These are phyloP conservation scores for Callinectes sapidus DNA, from an alignment of 2,888 invertebrate species.

Conservation along the genomic window DNA sequence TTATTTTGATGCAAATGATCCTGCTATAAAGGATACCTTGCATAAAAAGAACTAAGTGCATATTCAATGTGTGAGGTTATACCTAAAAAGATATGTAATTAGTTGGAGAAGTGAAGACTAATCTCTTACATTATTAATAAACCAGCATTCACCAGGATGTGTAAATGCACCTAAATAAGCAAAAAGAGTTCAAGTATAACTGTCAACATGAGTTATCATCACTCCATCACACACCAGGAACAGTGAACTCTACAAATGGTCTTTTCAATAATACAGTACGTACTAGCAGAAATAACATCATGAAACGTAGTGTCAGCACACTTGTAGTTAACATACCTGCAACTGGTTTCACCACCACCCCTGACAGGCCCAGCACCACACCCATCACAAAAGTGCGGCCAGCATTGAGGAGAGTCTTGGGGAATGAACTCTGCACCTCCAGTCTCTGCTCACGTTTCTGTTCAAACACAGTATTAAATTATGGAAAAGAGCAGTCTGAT, in stretches of 20 bases:
- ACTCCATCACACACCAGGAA: not conserved
- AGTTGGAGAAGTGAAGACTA: not conserved
- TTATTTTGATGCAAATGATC: no score
- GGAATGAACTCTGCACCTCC: conserved; percentile 76
- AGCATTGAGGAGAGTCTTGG: conserved; percentile 77
- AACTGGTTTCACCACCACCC: conserved; percentile 82
- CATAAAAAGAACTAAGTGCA: not conserved
- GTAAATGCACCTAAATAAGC: not conserved
- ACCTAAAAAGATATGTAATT: not conserved
- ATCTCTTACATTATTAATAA: not conserved
- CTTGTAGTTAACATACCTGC: conserved; percentile 78
- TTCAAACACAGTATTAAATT: conserved; percentile 28
- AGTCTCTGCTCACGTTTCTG: conserved; percentile 77
- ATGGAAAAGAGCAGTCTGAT: not conserved
- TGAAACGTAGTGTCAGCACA: not conserved
- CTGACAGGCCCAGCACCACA: conserved; percentile 82
- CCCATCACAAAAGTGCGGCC: conserved; percentile 81
- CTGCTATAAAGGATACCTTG: no score
- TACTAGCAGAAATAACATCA: not conserved
- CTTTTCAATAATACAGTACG: not conserved
- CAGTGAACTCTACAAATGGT: not conserved
- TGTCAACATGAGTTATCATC: not conserved
- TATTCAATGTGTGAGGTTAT: not conserved
- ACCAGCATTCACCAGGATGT: not conserved
- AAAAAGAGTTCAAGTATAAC: not conserved